Evolutionary conservation across 2,797 vertebrate genomes (phyloP).

Genomic region (Paedocypris micromegethes): DNA sequence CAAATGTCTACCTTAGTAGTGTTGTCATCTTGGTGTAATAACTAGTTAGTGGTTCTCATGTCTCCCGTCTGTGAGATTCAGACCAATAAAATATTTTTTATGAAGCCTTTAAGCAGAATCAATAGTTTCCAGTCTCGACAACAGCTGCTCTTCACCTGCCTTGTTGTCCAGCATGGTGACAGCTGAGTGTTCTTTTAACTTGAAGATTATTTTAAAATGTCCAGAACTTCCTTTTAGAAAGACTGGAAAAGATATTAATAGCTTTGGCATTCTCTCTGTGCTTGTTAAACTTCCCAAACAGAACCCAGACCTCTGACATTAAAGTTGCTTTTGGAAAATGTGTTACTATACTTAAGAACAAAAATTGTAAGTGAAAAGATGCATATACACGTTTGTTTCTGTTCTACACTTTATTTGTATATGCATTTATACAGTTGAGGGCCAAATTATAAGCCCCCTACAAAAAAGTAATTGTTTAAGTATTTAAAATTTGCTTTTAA

Average conservation of each 20-base stretch:
- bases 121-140: conserved; percentile 27
- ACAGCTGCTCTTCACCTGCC: conserved; percentile 30
- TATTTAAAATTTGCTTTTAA: too few species aligned
- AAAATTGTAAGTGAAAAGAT: conserved; percentile 8
- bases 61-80: too few species aligned
- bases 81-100: background rate
- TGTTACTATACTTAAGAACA: conserved; percentile 40
- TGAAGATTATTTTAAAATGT: conserved; percentile 42
- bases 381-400: too few species aligned
- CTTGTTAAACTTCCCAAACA: conserved; percentile 35
- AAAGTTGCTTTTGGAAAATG: conserved; percentile 39
- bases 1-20: too few species aligned
- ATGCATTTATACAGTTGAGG: too few species aligned
- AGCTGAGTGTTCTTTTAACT: conserved; percentile 30
- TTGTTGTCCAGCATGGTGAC: conserved; percentile 38
- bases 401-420: too few species aligned
- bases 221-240: conserved; percentile 44
- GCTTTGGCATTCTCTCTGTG: conserved; percentile 33
- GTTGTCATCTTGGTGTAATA: too few species aligned
- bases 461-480: too few species aligned
- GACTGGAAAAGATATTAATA: conserved; percentile 55
- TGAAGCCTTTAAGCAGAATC: background rate
- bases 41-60: too few species aligned
- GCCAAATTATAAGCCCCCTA: too few species aligned
- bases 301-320: conserved; percentile 40